A percentile compares a stretch with the other conserved stretches of the same genome.
These are phyloP conservation scores for Drosophila biarmipes DNA, from an alignment of 1,140 invertebrate genomes.

Conservation along the genomic window DNA sequence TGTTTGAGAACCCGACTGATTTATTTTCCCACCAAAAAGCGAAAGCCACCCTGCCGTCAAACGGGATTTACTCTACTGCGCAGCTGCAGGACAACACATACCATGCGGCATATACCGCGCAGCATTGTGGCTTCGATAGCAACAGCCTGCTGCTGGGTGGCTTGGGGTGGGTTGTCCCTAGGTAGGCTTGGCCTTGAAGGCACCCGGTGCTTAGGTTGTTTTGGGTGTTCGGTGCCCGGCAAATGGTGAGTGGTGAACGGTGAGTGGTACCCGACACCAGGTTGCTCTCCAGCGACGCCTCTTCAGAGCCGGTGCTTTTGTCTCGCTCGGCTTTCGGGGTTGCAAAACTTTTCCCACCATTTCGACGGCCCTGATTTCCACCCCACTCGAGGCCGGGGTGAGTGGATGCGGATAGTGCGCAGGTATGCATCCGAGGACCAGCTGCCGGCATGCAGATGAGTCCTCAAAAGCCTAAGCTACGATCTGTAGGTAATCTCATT, in stretches of 20 bases:
- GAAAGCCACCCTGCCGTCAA: conserved; percentile 61
- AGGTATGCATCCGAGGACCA: conserved; percentile 64
- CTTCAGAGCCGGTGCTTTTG: conserved; percentile 72
- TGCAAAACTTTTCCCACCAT: conserved; percentile 62
- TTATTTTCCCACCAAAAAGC: conserved; percentile 66
- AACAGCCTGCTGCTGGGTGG: conserved; percentile 48
- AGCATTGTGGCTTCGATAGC: conserved; percentile 2
- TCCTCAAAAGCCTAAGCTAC: conserved; percentile 15
- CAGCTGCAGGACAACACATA: conserved; percentile 59
- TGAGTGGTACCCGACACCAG: conserved; percentile 38
- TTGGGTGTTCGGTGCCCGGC: conserved; percentile 9
- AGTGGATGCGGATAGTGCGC: conserved; percentile 54
- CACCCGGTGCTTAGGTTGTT: conserved; percentile 9
- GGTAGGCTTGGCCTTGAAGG: conserved; percentile 66
- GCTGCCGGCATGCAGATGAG: conserved; percentile 54
- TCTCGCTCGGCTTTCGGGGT: conserved; percentile 50
- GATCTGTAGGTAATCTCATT: background rate
- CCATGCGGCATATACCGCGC: too few relatives aligned
- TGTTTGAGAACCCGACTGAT: conserved; percentile 25
- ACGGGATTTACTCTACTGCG: conserved; percentile 60
- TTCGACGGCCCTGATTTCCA: conserved; percentile 46
- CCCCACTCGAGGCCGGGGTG: conserved; percentile 33
- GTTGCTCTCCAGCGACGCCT: conserved; percentile 32
- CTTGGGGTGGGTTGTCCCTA: conserved; percentile 40
- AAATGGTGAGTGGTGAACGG: conserved; percentile 9